Base-by-base conservation (phyloP, 2,797 vertebrate species). In the Sylvia borin region DNA sequence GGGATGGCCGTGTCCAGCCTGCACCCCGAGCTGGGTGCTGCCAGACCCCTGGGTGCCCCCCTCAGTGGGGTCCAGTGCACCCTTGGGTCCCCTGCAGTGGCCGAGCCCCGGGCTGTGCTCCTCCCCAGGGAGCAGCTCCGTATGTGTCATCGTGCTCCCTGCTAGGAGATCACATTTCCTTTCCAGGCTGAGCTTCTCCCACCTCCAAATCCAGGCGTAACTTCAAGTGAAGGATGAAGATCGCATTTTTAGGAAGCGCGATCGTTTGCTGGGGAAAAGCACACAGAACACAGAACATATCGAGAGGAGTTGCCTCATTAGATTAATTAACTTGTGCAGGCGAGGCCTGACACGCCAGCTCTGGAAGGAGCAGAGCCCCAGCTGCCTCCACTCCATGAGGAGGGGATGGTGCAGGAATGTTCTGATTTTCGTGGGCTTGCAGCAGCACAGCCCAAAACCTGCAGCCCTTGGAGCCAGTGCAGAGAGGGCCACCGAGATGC, bases 201-300 rank as follows among this genome's bases (percentile, higher is more conserved):
- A 20, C 91, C 95, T 81, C 88, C 66, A n/a, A 57, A 90, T 90
- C 54, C 86, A 78, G 85, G 88, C 73, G 3, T 10, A 81, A 80
- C 91, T 95, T 77, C 24, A 34, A 96, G 65, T 12, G 78, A 80
- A 95, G 94, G 83, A 90, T 90, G 76, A 90, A 47, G 73, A 88
- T 88, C 68, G 55, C 95, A 96, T 96, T 96, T 96, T 96, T 97
- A 96, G 93, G 94, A 72, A 92, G 85, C 47, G 82, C 16, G 85
- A 92, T 78, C 85, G 11, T 92, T 88, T 95, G 82, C 93, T 65
- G 62, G 85, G 93, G 14, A 38, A 64, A 90, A 90, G 67, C 90
- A 20, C 3, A 31, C 42, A 54, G 92, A 94, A 51, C 88, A 83
- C 65, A 60, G 45, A 92, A 12, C 86, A 5, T 83, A 88, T 3